These are phyloP conservation scores for Bagarius yarrelli DNA, from an alignment of 2,113 vertebrate genomes.

Conservation along the genomic window DNA sequence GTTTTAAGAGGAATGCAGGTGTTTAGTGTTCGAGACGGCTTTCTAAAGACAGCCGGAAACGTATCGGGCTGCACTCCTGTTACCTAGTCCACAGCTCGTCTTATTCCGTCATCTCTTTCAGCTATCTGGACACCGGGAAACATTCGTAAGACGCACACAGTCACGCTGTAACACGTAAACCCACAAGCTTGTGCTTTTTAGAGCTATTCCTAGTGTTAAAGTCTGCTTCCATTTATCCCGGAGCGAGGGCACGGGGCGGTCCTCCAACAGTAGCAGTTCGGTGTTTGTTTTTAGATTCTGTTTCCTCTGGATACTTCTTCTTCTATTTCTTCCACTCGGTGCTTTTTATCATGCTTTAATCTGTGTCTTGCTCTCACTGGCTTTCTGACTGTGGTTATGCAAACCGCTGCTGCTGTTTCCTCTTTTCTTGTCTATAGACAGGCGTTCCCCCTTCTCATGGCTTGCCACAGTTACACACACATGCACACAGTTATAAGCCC, in stretches of 20 bases:
- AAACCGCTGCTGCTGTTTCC: neutral
- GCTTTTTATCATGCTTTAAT: neutral
- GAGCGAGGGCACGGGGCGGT: constrained; percentile 48
- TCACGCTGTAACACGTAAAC: constrained; percentile 44
- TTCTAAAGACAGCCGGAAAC: neutral
- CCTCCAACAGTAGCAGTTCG: constrained; percentile 53
- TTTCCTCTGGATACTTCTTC: constrained; percentile 28
- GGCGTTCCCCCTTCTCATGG: neutral
- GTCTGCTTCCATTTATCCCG: constrained; percentile 59
- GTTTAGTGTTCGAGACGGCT: neutral
- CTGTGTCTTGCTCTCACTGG: neutral
- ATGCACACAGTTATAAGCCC: constrained; percentile 34
- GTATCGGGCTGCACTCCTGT: neutral
- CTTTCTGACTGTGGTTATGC: constrained; percentile 8
- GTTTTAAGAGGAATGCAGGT: neutral
- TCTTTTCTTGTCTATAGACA: neutral
- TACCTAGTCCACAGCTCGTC: neutral
- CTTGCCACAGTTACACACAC: neutral
- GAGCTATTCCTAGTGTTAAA: constrained; percentile 63
- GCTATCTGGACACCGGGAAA: neutral
- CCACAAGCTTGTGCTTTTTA: constrained; percentile 57
- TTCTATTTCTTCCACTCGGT: neutral
- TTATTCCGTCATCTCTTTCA: neutral
- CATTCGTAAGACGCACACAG: neutral
- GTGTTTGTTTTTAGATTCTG: constrained; percentile 63